Conservation (phyloP, 2,888 invertebrate genomes). For the Cataglyphis albicans region DNA sequence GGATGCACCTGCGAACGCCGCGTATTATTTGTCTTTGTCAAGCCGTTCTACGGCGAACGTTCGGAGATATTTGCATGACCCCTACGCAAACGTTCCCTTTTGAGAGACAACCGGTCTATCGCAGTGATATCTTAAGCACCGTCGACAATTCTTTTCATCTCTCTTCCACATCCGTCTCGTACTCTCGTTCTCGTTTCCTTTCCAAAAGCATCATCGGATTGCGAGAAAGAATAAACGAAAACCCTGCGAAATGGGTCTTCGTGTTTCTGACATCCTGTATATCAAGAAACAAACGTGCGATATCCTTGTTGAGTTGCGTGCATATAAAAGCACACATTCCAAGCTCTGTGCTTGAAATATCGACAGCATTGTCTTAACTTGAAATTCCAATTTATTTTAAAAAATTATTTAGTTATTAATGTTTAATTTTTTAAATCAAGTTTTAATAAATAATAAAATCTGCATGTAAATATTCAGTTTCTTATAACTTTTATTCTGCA, state of each 20-base stretch:
- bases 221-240: conserved; percentile 4
- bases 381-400: not conserved
- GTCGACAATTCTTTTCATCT: conserved; percentile 34
- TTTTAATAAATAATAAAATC: not conserved
- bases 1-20: conserved; percentile 40
- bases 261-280: conserved; percentile 20
- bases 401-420: not conserved
- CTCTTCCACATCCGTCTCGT: not conserved
- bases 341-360: not conserved
- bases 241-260: not conserved
- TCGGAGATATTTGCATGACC: not conserved
- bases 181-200: not conserved
- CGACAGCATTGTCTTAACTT: not conserved
- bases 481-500: not conserved
- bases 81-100: conserved; percentile 19
- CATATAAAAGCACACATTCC: not conserved
- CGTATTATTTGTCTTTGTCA: conserved; percentile 54
- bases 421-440: not conserved
- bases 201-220: not conserved
- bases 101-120: conserved; percentile 19
- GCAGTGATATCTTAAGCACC: conserved; percentile 47
- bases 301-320: not conserved
- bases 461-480: not conserved
- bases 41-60: conserved; percentile 16
- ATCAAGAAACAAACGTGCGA: conserved; percentile 21